Evolutionary conservation across 1,140 invertebrate species (phyloP).

Genomic region (roundworm (Caenorhabditis elegans)): DNA sequence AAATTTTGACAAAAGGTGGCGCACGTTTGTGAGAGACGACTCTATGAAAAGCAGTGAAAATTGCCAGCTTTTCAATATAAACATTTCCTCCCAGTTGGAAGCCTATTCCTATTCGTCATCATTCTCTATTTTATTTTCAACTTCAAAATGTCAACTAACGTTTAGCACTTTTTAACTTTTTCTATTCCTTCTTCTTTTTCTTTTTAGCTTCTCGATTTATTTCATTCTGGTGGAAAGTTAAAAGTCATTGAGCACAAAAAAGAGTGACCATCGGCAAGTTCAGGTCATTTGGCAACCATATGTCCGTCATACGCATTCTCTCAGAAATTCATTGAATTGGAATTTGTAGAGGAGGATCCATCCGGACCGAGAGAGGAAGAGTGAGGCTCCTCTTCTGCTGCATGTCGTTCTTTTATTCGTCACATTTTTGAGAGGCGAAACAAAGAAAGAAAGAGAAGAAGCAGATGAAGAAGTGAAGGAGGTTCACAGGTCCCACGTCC

Average conservation of each 20-base stretch:
- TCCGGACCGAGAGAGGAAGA: background rate
- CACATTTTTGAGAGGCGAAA: slow-evolving; percentile 7
- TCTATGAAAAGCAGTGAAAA: background rate
- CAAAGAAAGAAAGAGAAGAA: background rate
- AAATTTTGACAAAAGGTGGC: background rate
- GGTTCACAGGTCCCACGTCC: slow-evolving; percentile 7
- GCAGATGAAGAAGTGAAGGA: background rate
- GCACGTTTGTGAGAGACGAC: too few relatives aligned
- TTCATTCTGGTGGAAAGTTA: background rate
- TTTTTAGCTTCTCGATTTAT: background rate
- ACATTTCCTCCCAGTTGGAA: background rate
- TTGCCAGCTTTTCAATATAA: slow-evolving; percentile 21
- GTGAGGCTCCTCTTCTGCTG: background rate
- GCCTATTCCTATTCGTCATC: background rate
- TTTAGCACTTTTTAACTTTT: background rate
- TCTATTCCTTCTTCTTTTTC: background rate
- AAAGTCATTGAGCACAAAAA: background rate
- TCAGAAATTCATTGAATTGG: slow-evolving; percentile 28
- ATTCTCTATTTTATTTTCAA: background rate
- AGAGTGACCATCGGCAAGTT: background rate
- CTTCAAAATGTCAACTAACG: background rate
- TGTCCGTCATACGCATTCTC: slow-evolving; percentile 10
- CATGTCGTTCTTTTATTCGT: slow-evolving; percentile 26
- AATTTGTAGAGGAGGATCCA: slow-evolving; percentile 8
- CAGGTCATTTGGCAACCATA: slow-evolving; percentile 32